phyloP scores from a whole-genome alignment of 2,113 vertebrate genomes.

The Macaca nemestrina region DNA sequence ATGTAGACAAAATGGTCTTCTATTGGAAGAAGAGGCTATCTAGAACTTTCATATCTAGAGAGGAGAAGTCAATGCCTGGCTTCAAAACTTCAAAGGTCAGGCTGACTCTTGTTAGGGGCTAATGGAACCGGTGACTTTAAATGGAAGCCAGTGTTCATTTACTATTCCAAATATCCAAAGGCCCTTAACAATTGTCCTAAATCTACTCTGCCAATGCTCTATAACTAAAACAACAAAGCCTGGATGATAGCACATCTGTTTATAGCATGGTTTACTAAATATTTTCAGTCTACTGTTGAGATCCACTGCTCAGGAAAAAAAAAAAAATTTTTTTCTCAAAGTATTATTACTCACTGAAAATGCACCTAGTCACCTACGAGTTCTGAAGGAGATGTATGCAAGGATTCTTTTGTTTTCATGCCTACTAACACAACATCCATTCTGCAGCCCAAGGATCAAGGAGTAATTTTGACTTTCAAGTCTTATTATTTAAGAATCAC shows the following conservation, averaged over 20 bases:
- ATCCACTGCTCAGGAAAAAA: background rate
- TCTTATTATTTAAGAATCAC: background rate
- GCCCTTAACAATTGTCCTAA: background rate
- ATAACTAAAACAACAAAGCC: background rate
- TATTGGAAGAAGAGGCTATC: background rate
- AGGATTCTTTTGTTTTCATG: background rate
- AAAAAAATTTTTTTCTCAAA: background rate
- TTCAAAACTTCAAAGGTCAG: background rate
- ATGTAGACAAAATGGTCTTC: background rate
- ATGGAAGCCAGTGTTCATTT: background rate
- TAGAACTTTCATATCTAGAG: background rate
- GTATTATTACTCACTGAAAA: background rate
- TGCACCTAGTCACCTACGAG: background rate
- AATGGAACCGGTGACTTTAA: background rate
- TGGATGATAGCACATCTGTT: background rate
- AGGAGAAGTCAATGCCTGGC: background rate
- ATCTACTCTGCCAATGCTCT: background rate
- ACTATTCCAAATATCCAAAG: background rate
- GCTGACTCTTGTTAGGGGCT: background rate
- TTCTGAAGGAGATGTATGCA: background rate
- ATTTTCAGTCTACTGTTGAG: background rate
- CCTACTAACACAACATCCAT: background rate
- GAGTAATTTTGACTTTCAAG: background rate
- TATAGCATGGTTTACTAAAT: background rate
- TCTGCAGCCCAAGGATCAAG: background rate